Conservation (phyloP, 2,113 vertebrate species). For the Stegastes partitus region DNA sequence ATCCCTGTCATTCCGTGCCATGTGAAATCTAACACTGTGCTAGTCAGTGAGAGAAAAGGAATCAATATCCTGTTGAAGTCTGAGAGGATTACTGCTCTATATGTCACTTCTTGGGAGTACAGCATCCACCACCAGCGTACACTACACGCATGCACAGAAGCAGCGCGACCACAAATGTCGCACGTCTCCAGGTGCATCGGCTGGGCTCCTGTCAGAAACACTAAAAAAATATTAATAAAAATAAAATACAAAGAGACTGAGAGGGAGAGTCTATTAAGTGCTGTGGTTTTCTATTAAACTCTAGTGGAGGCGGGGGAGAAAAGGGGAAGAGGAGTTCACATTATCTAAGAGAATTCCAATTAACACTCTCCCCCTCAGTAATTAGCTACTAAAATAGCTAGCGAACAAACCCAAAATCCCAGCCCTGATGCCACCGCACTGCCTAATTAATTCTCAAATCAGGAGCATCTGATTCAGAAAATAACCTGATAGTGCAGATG, state of each 20-base stretch:
- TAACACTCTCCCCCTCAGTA: conserved; percentile 93
- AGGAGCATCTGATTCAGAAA: conserved; percentile 67
- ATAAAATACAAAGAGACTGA: conserved; percentile 8
- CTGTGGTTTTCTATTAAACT: conserved; percentile 73
- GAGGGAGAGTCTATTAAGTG: conserved; percentile 61
- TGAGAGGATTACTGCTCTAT: conserved; percentile 66
- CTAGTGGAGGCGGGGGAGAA: conserved; percentile 54
- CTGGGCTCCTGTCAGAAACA: conserved; percentile 58
- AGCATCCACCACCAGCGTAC: conserved; percentile 23
- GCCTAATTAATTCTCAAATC: conserved; percentile 80
- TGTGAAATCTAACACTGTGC: conserved; percentile 50
- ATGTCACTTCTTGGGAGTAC: conserved; percentile 67
- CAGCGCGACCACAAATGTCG: conserved; percentile 26
- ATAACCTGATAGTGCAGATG: conserved; percentile 62
- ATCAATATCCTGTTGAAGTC: conserved; percentile 69
- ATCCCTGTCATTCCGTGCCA: conserved; percentile 4
- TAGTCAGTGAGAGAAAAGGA: conserved; percentile 54
- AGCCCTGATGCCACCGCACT: conserved; percentile 60
- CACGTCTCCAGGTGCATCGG: conserved; percentile 37
- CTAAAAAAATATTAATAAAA: conserved; percentile 3
- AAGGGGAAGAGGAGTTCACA: conserved; percentile 78
- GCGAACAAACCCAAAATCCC: conserved; percentile 89
- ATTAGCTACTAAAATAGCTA: conserved; percentile 94
- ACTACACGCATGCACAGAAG: neutral
- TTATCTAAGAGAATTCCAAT: conserved; percentile 89